Conservation (phyloP, 2,888 invertebrate genomes). For the Ochropleura leucogaster region DNA sequence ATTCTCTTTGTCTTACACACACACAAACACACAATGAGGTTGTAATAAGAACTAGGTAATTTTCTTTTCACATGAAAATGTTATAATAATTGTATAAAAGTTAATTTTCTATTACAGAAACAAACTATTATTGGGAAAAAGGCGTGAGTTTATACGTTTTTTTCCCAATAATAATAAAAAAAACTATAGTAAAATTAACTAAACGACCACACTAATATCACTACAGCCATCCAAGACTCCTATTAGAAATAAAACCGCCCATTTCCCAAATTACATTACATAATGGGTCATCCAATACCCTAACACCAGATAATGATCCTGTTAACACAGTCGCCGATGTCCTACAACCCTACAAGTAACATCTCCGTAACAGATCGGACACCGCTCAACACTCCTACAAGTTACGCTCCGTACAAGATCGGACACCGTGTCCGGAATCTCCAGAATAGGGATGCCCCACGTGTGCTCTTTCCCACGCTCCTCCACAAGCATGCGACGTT, state of each 20-base stretch:
- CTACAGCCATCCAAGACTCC: background rate
- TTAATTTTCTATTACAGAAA: background rate
- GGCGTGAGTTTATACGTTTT: background rate
- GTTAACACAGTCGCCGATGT: constrained; percentile 50
- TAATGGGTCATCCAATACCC: constrained; percentile 27
- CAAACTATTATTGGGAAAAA: background rate
- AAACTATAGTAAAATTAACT: background rate
- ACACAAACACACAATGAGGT: too few species aligned
- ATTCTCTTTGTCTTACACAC: too few species aligned
- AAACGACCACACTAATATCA: background rate
- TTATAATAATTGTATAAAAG: too few species aligned
- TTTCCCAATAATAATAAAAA: background rate
- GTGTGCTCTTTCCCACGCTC: constrained; percentile 83
- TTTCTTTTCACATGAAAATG: background rate
- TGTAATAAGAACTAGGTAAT: background rate
- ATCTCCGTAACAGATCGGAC: constrained; percentile 58
- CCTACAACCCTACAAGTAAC: constrained; percentile 42
- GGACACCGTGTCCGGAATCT: constrained; percentile 64
- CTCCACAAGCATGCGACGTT: constrained; percentile 87
- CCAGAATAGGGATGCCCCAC: constrained; percentile 70
- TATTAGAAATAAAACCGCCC: constrained; percentile 22
- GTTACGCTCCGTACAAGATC: constrained; percentile 52
- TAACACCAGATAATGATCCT: constrained; percentile 44
- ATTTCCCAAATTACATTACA: constrained; percentile 42
- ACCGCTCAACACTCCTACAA: constrained; percentile 50